Evolutionary conservation across 2,113 vertebrate species (phyloP).

Genomic region (Scomber colias): DNA sequence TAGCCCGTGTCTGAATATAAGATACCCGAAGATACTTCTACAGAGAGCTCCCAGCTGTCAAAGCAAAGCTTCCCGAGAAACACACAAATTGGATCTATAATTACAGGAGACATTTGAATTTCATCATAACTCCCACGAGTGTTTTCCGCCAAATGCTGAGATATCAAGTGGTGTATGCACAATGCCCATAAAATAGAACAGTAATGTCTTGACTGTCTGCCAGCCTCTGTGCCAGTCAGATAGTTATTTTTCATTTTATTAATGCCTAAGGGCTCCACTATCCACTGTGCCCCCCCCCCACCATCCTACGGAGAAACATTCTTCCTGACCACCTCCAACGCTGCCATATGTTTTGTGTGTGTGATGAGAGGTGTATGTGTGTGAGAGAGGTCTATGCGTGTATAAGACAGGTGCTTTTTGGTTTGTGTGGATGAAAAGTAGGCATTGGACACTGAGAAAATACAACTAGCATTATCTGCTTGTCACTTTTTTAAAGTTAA

Average conservation of each 20-base stretch:
- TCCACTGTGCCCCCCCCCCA: neutral
- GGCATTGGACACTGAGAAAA: neutral
- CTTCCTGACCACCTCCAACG: constrained; percentile 47
- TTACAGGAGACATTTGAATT: constrained; percentile 64
- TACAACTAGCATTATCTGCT: no score
- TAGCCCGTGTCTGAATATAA: constrained; percentile 11
- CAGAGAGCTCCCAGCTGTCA: constrained; percentile 48
- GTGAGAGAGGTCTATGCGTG: neutral
- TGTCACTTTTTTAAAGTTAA: no score
- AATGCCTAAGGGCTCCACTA: constrained; percentile 21
- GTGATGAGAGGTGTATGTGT: constrained; percentile 8
- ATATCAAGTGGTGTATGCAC: constrained; percentile 24
- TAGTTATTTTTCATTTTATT: constrained; percentile 49
- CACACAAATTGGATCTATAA: constrained; percentile 58
- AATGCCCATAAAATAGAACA: constrained; percentile 47
- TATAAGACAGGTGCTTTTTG: constrained; percentile 10
- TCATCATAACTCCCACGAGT: constrained; percentile 48
- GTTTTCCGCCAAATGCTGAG: constrained; percentile 44
- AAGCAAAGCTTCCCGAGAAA: constrained; percentile 40
- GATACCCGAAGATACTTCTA: constrained; percentile 26
- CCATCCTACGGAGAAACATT: constrained; percentile 34
- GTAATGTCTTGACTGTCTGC: constrained; percentile 42
- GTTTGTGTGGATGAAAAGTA: neutral
- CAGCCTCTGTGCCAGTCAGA: constrained; percentile 24
- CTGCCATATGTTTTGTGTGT: constrained; percentile 44